phyloP scores from a whole-genome alignment of 2,888 invertebrate species.

The Drosophila cognata region DNA sequence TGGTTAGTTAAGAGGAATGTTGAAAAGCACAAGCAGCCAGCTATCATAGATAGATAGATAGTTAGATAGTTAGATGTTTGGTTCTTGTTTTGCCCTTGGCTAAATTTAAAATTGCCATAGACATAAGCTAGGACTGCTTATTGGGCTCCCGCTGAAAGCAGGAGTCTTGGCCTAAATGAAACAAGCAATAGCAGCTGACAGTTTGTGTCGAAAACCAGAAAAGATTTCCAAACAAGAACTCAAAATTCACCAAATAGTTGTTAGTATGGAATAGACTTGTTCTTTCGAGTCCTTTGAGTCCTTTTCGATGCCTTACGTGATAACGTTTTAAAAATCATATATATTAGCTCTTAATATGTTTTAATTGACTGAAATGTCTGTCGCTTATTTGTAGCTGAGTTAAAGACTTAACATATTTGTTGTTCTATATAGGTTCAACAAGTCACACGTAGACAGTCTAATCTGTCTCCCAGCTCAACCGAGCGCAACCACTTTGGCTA shows the following conservation, averaged over 20 bases:
- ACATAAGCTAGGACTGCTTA: constrained; percentile 15
- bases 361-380: neutral
- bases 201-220: neutral
- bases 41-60: constrained; percentile 13
- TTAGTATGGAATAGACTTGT: neutral
- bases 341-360: neutral
- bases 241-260: neutral
- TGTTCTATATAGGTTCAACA: constrained; percentile 9
- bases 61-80: constrained; percentile 5
- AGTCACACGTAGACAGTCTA: constrained; percentile 21
- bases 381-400: neutral
- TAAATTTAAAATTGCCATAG: constrained; percentile 42
- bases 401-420: constrained; percentile 17
- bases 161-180: neutral
- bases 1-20: constrained; percentile 58
- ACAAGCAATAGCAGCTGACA: neutral
- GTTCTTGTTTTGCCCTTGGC: constrained; percentile 34
- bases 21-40: constrained; percentile 44
- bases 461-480: constrained; percentile 30
- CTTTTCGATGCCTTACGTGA: neutral
- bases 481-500: constrained; percentile 25
- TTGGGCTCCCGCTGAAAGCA: neutral
- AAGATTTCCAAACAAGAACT: neutral
- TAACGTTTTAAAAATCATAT: neutral
- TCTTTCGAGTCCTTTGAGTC: neutral